These are phyloP conservation scores for Drosophila quadrilineata DNA, from an alignment of 1,140 invertebrate genomes.

Conservation along the genomic window DNA sequence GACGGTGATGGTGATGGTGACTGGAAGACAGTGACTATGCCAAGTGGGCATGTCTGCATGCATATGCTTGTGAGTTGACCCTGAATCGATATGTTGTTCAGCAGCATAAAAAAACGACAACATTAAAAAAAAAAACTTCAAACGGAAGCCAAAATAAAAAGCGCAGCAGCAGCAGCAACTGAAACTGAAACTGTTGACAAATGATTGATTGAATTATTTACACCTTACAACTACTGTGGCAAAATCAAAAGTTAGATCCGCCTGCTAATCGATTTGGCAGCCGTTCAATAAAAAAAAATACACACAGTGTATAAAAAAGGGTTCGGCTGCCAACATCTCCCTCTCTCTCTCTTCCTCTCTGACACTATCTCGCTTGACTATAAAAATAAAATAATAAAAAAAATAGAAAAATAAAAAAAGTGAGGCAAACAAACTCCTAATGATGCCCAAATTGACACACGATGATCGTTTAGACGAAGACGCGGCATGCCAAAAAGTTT, in stretches of 20 bases:
- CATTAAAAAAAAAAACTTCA: too few relatives aligned
- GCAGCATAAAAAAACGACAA: too few relatives aligned
- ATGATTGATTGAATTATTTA: slow-evolving; percentile 80
- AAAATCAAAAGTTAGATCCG: slow-evolving; percentile 73
- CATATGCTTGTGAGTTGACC: slow-evolving; percentile 42
- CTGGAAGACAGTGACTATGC: background rate
- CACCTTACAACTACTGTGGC: slow-evolving; percentile 68
- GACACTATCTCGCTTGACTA: too few relatives aligned
- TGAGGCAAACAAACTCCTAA: slow-evolving; percentile 68
- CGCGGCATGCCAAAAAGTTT: slow-evolving; percentile 43
- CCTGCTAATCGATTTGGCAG: slow-evolving; percentile 74
- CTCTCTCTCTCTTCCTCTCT: too few relatives aligned
- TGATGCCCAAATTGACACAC: slow-evolving; percentile 77
- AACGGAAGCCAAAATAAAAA: slow-evolving; percentile 76
- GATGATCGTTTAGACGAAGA: slow-evolving; percentile 70
- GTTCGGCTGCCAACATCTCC: slow-evolving; percentile 39
- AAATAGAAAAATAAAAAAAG: slow-evolving; percentile 31
- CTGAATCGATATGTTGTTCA: slow-evolving; percentile 33
- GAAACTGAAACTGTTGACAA: slow-evolving; percentile 77
- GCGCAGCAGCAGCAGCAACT: too few relatives aligned
- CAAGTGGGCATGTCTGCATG: slow-evolving; percentile 4
- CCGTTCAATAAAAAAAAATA: slow-evolving; percentile 4
- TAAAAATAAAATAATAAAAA: too few relatives aligned
- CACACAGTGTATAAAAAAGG: slow-evolving; percentile 48
- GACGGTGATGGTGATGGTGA: background rate